A percentile compares a stretch with the other conserved stretches of the same genome.
Conservation (phyloP, 2,797 vertebrate genomes). For the Rhyacichthys aspro region DNA sequence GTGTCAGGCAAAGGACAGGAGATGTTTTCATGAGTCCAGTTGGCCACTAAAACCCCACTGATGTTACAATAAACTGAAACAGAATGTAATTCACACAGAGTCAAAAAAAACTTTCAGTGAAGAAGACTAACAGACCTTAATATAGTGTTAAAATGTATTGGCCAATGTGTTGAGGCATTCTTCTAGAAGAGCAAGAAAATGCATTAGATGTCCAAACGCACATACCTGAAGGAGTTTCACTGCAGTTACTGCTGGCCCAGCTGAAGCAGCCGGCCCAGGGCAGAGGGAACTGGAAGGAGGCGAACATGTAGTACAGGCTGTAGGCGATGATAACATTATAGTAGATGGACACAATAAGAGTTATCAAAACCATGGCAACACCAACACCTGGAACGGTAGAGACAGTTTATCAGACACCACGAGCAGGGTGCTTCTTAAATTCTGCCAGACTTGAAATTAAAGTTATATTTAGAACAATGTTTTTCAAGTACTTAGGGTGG, state of each 20-base stretch:
- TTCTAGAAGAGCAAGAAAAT: too few relatives aligned
- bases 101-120: too few relatives aligned
- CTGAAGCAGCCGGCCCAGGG: slow-evolving; percentile 86
- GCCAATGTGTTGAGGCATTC: too few relatives aligned
- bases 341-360: slow-evolving; percentile 85
- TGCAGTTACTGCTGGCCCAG: slow-evolving; percentile 84
- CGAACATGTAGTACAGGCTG: slow-evolving; percentile 93
- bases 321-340: slow-evolving; percentile 95
- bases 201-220: too few relatives aligned
- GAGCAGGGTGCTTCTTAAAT: too few relatives aligned
- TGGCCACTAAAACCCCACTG: slow-evolving; percentile 60
- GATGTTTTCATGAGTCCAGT: slow-evolving; percentile 78
- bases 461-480: too few relatives aligned
- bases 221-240: slow-evolving; percentile 77
- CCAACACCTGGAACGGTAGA: slow-evolving; percentile 84
- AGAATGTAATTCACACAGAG: not conserved
- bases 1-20: slow-evolving; percentile 72
- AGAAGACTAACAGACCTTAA: too few relatives aligned
- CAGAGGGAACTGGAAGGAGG: slow-evolving; percentile 89
- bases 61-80: slow-evolving; percentile 75
- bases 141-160: too few relatives aligned
- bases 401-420: not conserved
- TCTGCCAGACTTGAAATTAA: too few relatives aligned
- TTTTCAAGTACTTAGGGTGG: too few relatives aligned
- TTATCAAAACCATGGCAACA: slow-evolving; percentile 87